Conservation (phyloP, 1,140 invertebrate genomes). For the Aphaenogaster rudis region DNA sequence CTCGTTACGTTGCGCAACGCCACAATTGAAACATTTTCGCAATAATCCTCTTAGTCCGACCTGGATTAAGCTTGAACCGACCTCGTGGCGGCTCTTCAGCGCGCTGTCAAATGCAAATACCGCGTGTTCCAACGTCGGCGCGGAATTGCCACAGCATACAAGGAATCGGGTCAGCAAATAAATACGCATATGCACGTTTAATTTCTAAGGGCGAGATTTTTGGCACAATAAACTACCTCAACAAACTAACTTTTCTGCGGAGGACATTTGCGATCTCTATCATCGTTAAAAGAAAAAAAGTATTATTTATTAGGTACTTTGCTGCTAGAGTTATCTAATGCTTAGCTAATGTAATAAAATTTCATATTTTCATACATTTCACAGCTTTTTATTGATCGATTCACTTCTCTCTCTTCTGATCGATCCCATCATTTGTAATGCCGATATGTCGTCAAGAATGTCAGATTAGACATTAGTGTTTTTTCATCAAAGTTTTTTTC, state of each 20-base stretch:
- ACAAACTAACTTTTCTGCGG: neutral
- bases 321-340: neutral
- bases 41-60: constrained; percentile 82
- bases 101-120: constrained; percentile 76
- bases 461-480: constrained; percentile 49
- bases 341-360: neutral
- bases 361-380: neutral
- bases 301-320: neutral
- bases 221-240: neutral
- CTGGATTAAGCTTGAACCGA: constrained; percentile 80
- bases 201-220: constrained; percentile 38
- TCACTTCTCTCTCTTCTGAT: neutral
- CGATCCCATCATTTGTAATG: neutral
- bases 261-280: neutral
- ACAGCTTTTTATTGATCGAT: neutral
- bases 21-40: constrained; percentile 82
- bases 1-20: constrained; percentile 43
- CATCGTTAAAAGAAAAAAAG: neutral
- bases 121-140: constrained; percentile 69
- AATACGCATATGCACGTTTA: constrained; percentile 16
- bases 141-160: constrained; percentile 54
- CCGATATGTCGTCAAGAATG: neutral
- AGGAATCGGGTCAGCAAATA: constrained; percentile 58
- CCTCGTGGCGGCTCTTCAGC: constrained; percentile 71
- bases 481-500: constrained; percentile 39